Evolutionary conservation across 1,140 invertebrate species (phyloP).

Genomic region (Bilobella aurantiaca): DNA sequence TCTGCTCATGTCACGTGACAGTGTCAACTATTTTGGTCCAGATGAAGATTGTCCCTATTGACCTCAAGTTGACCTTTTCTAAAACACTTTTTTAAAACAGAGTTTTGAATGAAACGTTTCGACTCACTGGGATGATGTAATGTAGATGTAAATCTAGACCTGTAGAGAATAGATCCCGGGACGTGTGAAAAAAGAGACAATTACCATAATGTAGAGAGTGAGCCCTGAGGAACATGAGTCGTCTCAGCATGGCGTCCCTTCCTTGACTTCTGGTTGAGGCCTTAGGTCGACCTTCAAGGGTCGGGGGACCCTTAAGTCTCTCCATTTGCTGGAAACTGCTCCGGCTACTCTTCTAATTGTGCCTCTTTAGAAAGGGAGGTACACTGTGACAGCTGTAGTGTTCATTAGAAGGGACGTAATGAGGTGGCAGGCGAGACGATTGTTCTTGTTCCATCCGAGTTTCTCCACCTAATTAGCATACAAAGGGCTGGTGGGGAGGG

Average conservation of each 20-base stretch:
- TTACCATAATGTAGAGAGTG: background rate
- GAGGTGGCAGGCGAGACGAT: constrained; percentile 32
- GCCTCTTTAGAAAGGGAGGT: constrained; percentile 24
- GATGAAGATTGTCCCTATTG: too few species aligned
- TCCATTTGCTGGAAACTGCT: too few species aligned
- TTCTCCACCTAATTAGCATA: constrained; percentile 34
- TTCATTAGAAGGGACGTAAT: constrained; percentile 33
- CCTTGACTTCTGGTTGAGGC: background rate
- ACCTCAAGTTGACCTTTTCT: too few species aligned
- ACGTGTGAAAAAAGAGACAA: background rate
- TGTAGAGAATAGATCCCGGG: too few species aligned
- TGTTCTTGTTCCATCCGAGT: constrained; percentile 32
- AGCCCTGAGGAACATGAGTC: background rate
- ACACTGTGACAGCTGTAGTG: constrained; percentile 30
- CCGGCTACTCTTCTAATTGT: background rate
- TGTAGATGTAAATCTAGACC: too few species aligned
- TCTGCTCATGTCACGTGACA: too few species aligned
- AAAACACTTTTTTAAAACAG: too few species aligned
- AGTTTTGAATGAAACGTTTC: too few species aligned
- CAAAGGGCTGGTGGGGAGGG: constrained; percentile 27
- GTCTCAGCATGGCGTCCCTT: background rate
- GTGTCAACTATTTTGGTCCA: too few species aligned
- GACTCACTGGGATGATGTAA: too few species aligned
- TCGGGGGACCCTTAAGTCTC: too few species aligned
- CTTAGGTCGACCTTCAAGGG: too few species aligned